phyloP scores from a whole-genome alignment of 1,140 invertebrate genomes.

The Heterodera schachtii region DNA sequence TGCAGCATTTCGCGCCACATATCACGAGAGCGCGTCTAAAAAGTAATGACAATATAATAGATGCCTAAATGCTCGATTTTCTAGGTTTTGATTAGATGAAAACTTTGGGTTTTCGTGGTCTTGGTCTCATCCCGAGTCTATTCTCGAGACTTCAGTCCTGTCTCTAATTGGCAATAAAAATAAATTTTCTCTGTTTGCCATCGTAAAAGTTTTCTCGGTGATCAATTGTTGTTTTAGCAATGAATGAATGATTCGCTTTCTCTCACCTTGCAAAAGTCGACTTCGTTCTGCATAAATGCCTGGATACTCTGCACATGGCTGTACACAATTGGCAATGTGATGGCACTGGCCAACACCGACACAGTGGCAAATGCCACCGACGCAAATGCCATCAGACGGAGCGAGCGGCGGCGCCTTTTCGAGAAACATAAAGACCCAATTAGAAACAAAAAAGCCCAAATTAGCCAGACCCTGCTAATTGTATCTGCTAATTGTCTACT shows the following conservation, averaged over 20 bases:
- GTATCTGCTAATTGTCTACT: too few species aligned
- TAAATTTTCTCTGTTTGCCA: too few species aligned
- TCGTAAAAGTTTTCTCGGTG: too few species aligned
- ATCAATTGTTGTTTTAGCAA: too few species aligned
- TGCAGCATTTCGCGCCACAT: constrained; percentile 65
- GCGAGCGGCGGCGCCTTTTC: constrained; percentile 49
- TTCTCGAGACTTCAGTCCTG: too few species aligned
- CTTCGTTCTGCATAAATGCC: constrained; percentile 65
- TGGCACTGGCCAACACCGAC: constrained; percentile 59
- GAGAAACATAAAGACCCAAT: too few species aligned
- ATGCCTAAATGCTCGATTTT: not conserved
- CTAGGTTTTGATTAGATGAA: not conserved
- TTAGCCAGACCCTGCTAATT: too few species aligned
- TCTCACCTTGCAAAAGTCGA: constrained; percentile 64
- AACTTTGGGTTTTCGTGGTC: not conserved
- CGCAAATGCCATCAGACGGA: constrained; percentile 57
- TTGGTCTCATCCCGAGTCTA: not conserved
- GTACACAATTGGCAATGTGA: constrained; percentile 63
- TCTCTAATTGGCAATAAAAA: too few species aligned
- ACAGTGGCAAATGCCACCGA: constrained; percentile 63
- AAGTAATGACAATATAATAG: not conserved
- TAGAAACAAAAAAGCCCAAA: too few species aligned
- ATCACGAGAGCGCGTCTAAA: constrained; percentile 60
- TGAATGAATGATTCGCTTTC: not conserved
- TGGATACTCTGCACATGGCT: constrained; percentile 64